Evolutionary conservation across 2,888 invertebrate species (phyloP), one percentile per base, ranked within the genome.

Genomic region (Agrilus cyanescens): DNA sequence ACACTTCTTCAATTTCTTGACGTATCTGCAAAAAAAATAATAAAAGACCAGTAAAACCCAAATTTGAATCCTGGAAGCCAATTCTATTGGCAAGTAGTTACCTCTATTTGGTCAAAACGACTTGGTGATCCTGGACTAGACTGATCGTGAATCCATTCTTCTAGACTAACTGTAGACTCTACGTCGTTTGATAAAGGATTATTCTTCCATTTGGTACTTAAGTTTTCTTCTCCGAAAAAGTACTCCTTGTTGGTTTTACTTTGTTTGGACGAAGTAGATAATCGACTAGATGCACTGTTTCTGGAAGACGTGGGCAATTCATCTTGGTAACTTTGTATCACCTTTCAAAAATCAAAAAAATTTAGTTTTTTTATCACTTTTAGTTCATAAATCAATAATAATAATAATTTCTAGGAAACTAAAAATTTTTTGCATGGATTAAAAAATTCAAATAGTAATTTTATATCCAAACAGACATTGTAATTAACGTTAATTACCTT

Each of bases 281-380:
- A 45, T 37, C 57, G 51, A 51, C 63, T 64, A 13, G 58, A 60
- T 12, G 55, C 51, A 45, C 64, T 63, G 14, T 56, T 57, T n/a
- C 58, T 51, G 7, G 59, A 60, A 5, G 62, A 60, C 13, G 61
- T 53, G 46, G 63, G 72, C 13, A 70, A 41, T 20, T 54, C 55
- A 33, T 72, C 72, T 66, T 80, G 80, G 57, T 74, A 78, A 49
- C 73, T 73, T 57, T 76, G 77, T 53, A 81, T 76, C 50, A 80
- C 80, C 80, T 80, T 66, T 1, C 40, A 37, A 12, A 25, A 12
- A 12, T 10, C 25, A 4, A 20, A 18, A 18, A 18, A 20, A n/a
- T n/a, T n/a, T n/a, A n/a, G n/a, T n/a, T n/a, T n/a, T n/a, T n/a
- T n/a, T n/a, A n/a, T n/a, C n/a, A n/a, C n/a, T n/a, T n/a, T n/a